Conservation (phyloP, 2,888 invertebrate species). For the Notodonta ziczac region DNA sequence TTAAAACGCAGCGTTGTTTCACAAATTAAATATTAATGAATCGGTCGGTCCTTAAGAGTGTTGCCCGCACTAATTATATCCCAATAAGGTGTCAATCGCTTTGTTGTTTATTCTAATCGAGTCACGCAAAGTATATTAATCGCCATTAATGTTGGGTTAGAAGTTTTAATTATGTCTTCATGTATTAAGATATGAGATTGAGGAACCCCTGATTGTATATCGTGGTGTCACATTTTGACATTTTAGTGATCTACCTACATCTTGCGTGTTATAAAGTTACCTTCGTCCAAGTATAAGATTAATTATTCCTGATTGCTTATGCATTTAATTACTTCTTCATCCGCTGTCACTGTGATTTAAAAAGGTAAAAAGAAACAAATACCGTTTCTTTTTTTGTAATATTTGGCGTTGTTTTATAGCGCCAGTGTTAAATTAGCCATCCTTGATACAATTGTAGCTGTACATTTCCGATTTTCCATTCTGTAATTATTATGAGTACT, state of each 20-base stretch:
- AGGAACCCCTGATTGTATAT: constrained; percentile 17
- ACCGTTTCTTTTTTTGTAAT: neutral
- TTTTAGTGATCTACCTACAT: neutral
- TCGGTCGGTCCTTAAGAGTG: constrained; percentile 23
- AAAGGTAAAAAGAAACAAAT: neutral
- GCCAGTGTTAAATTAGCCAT: constrained; percentile 31
- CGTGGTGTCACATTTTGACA: neutral
- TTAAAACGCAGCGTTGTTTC: constrained; percentile 4
- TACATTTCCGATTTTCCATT: constrained; percentile 53
- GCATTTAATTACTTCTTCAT: neutral
- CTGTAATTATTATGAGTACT: constrained; percentile 10
- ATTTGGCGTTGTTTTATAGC: constrained; percentile 5
- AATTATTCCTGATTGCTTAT: constrained; percentile 4
- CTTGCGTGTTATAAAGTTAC: neutral
- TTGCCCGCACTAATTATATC: constrained; percentile 28
- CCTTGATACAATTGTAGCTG: constrained; percentile 61
- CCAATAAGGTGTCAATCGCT: constrained; percentile 40
- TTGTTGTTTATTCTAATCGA: constrained; percentile 38
- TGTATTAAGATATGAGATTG: constrained; percentile 36
- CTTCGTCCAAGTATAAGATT: neutral
- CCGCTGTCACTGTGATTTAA: too few relatives aligned
- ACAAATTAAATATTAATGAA: constrained; percentile 14
- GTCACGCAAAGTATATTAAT: constrained; percentile 44
- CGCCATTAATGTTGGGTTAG: constrained; percentile 30
- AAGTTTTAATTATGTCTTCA: constrained; percentile 40